phyloP scores from a whole-genome alignment of 1,140 invertebrate species.

The Drosophila carrolli region DNA sequence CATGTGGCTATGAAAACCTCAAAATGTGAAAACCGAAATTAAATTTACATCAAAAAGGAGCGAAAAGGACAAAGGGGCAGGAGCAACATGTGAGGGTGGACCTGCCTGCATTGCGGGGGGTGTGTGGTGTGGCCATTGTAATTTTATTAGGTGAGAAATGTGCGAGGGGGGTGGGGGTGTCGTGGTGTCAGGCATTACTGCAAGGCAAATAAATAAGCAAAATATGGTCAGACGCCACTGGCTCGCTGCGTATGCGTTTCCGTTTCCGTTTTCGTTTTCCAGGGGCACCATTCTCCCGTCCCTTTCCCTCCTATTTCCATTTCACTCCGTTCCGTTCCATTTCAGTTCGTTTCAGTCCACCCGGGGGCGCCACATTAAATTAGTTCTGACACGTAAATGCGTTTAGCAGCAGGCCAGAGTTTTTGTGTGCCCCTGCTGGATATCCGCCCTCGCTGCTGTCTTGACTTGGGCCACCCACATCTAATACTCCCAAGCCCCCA shows the following conservation, averaged over 20 bases:
- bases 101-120: constrained; percentile 13
- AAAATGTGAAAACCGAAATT: constrained; percentile 79
- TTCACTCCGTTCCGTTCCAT: constrained; percentile 24
- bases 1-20: constrained; percentile 63
- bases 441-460: constrained; percentile 26
- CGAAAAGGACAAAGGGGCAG: constrained; percentile 23
- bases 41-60: constrained; percentile 77
- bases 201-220: constrained; percentile 63
- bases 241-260: constrained; percentile 59
- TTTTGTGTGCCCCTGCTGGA: constrained; percentile 16
- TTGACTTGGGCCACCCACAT: neutral
- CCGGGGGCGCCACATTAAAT: constrained; percentile 60
- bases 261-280: constrained; percentile 22
- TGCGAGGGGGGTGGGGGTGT: constrained; percentile 7
- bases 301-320: constrained; percentile 1
- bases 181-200: constrained; percentile 1
- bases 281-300: neutral
- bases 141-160: constrained; percentile 81
- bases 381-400: constrained; percentile 81
- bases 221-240: constrained; percentile 56
- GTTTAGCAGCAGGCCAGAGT: constrained; percentile 55
- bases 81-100: constrained; percentile 51
- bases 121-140: constrained; percentile 57
- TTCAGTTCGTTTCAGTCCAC: constrained; percentile 17
- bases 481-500: neutral